Conservation (phyloP, 2,797 vertebrate genomes). For the Meda fulgida region DNA sequence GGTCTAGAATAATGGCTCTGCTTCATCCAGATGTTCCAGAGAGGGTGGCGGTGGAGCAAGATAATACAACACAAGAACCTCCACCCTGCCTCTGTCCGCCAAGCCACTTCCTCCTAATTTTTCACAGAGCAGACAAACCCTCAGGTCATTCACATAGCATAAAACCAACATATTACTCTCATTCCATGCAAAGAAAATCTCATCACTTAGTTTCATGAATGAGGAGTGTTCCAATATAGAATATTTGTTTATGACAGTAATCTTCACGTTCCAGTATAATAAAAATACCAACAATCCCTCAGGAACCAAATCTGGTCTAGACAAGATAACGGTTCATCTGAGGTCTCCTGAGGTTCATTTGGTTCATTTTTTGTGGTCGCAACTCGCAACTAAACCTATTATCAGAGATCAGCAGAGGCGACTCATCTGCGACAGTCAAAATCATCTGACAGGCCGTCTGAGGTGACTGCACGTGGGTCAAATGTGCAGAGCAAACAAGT, state of each 20-base stretch:
- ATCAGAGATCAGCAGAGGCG: constrained; percentile 6
- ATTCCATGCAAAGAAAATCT: neutral
- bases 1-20: constrained; percentile 73
- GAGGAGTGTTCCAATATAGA: neutral
- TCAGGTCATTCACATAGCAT: neutral
- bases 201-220: neutral
- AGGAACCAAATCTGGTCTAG: constrained; percentile 32
- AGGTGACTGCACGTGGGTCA: neutral
- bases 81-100: constrained; percentile 54
- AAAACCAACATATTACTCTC: neutral
- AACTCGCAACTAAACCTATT: constrained; percentile 20
- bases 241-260: constrained; percentile 23
- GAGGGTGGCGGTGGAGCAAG: constrained; percentile 64
- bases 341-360: constrained; percentile 12
- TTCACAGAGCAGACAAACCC: neutral
- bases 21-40: constrained; percentile 79
- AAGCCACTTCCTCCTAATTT: constrained; percentile 32
- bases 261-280: constrained; percentile 37
- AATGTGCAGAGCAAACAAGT: neutral
- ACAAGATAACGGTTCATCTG: constrained; percentile 41
- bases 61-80: constrained; percentile 7
- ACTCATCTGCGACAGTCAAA: neutral
- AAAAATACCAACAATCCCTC: constrained; percentile 42
- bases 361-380: neutral
- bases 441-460: neutral